Conservation (phyloP, 2,797 vertebrate species). For the Poecilia picta region DNA sequence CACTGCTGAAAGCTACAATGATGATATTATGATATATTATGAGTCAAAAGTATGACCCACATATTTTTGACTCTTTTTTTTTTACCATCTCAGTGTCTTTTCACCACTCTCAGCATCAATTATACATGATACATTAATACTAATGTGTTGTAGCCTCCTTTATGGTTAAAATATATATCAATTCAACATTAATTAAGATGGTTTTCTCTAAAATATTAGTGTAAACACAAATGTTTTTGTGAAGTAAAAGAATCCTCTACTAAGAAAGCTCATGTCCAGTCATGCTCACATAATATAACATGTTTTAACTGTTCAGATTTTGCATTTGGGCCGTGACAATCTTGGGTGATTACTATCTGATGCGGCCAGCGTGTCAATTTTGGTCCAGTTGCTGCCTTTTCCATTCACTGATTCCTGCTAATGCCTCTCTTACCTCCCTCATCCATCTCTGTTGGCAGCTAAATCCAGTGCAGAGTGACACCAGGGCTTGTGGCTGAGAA, state of each 20-base stretch:
- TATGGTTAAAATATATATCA: neutral
- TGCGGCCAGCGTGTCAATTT: conserved; percentile 63
- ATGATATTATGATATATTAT: neutral
- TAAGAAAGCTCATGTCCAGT: neutral
- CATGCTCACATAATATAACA: conserved; percentile 7
- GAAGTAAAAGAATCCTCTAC: neutral
- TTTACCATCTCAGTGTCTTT: neutral
- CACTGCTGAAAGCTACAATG: neutral
- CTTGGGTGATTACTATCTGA: conserved; percentile 37
- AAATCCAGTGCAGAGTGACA: conserved; percentile 73
- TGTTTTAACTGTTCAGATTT: conserved; percentile 3
- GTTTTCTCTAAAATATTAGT: neutral
- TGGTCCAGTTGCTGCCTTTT: conserved; percentile 61
- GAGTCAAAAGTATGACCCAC: neutral
- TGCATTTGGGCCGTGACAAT: conserved; percentile 40
- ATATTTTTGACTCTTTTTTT: neutral
- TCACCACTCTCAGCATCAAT: neutral
- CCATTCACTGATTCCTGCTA: conserved; percentile 71
- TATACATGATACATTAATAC: neutral
- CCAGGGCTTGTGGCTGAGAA: conserved; percentile 71
- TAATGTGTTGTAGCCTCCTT: neutral
- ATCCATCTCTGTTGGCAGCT: conserved; percentile 76
- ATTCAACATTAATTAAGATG: neutral
- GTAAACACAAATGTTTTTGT: neutral
- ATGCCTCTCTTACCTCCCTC: conserved; percentile 70